Conservation (phyloP, 1,140 invertebrate species). For the Venturia canescens region DNA sequence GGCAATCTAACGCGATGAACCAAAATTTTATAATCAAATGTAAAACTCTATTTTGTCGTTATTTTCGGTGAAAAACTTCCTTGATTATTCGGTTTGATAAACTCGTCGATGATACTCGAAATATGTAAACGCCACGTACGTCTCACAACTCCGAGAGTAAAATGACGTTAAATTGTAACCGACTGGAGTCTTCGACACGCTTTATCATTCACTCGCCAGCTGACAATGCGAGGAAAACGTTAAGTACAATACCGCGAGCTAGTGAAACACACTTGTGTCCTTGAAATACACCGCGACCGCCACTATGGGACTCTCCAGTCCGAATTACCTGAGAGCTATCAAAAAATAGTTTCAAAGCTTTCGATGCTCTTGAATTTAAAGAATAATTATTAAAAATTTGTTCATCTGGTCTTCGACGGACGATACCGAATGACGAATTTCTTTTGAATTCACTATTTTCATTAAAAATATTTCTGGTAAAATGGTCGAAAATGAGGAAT, state of each 20-base stretch:
- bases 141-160: neutral
- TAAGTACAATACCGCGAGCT: constrained; percentile 5
- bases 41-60: neutral
- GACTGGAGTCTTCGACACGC: constrained; percentile 22
- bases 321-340: neutral
- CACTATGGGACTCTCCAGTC: neutral
- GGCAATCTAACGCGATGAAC: neutral
- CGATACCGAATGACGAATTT: too few species aligned
- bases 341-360: too few species aligned
- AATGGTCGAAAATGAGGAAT: too few species aligned
- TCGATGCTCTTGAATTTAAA: too few species aligned
- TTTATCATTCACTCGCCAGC: constrained; percentile 24
- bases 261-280: constrained; percentile 25
- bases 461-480: too few species aligned
- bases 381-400: too few species aligned
- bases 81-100: neutral
- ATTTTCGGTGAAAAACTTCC: neutral
- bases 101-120: neutral
- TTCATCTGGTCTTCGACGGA: too few species aligned
- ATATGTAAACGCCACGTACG: neutral
- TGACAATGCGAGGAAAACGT: constrained; percentile 34
- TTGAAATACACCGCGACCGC: neutral
- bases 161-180: constrained; percentile 14
- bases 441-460: too few species aligned
- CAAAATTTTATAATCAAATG: neutral